A percentile compares a stretch with the other conserved stretches of the same genome.
These are phyloP conservation scores for Zaprionus kolodkinae DNA, from an alignment of 1,140 invertebrate genomes.

Conservation along the genomic window DNA sequence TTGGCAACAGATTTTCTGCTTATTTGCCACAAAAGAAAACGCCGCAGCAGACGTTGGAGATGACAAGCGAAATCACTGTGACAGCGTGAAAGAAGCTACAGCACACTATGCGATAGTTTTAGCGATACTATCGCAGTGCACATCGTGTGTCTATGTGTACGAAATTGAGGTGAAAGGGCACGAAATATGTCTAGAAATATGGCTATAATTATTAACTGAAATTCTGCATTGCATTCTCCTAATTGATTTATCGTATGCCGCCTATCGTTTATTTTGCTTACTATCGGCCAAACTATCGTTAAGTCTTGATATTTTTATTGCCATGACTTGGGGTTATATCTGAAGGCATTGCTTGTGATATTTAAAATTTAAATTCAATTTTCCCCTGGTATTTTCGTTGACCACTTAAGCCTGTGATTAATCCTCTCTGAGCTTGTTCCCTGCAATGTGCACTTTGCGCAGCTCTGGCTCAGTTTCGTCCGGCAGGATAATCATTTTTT, in stretches of 20 bases:
- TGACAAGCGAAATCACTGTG: slow-evolving; percentile 12
- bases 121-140: background rate
- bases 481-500: slow-evolving; percentile 78
- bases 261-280: background rate
- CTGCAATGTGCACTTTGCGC: slow-evolving; percentile 62
- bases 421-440: slow-evolving; percentile 32
- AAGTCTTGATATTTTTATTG: background rate
- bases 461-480: slow-evolving; percentile 29
- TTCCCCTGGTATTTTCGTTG: slow-evolving; percentile 13
- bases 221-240: background rate
- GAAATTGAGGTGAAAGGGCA: too few species aligned
- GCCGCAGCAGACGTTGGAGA: slow-evolving; percentile 44
- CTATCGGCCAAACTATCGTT: background rate
- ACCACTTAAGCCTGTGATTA: background rate
- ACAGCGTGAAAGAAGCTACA: background rate
- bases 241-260: background rate
- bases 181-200: too few species aligned
- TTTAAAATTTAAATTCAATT: slow-evolving; percentile 19
- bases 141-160: too few species aligned
- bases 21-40: slow-evolving; percentile 72
- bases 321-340: background rate
- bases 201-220: too few species aligned
- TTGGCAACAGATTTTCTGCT: slow-evolving; percentile 81
- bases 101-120: background rate
- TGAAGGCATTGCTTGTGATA: background rate